Evolutionary conservation across 2,888 invertebrate species (phyloP), one percentile per base, ranked within the genome.

Genomic region (Electrophaes corylata): DNA sequence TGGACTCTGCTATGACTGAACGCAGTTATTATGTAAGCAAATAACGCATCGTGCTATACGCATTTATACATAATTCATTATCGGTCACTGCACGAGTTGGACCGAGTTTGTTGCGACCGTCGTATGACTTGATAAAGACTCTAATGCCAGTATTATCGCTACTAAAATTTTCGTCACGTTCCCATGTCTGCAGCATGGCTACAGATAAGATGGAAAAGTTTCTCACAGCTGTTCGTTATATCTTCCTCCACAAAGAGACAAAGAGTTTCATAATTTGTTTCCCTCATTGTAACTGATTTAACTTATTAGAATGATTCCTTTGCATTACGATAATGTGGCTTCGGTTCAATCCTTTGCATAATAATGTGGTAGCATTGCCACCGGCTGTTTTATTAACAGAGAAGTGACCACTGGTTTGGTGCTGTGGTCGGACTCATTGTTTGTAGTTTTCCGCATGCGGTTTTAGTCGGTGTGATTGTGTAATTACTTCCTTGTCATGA

Each of bases 11-110:
- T 76, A 76, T 72, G 70, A 73, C 73, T 71, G 68, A 72, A 76
- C 74, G 65, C 73, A 67, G 62, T 70, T 83, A 78, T 88, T 89
- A 88, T 87, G 86, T 88, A 87, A 89, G 79, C 84, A 84, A 81
- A 86, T 84, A 87, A 79, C 84, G 81, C 79, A 79, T 78, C 65
- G 75, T 69, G 66, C 65, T 55, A 54, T 61, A 60, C 62, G 71
- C 71, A 74, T 68, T 70, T 69, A 86, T 87, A 81, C 77, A 87
- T 88, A 76, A 88, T 88, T 84, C 86, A 88, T 83, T 72, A 71
- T 70, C 76, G 80, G 80, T 81, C 79, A 78, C 69, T 77, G 79
- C 78, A 81, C 79, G 83, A 79, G 77, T 79, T 80, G 64, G 73
- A 72, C 71, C 62, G 70, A 73, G 69, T 65, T 62, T 64, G 65